A percentile compares a stretch with the other conserved stretches of the same genome.
phyloP scores from a whole-genome alignment of 2,888 invertebrate species.

The Eilema sororculum region DNA sequence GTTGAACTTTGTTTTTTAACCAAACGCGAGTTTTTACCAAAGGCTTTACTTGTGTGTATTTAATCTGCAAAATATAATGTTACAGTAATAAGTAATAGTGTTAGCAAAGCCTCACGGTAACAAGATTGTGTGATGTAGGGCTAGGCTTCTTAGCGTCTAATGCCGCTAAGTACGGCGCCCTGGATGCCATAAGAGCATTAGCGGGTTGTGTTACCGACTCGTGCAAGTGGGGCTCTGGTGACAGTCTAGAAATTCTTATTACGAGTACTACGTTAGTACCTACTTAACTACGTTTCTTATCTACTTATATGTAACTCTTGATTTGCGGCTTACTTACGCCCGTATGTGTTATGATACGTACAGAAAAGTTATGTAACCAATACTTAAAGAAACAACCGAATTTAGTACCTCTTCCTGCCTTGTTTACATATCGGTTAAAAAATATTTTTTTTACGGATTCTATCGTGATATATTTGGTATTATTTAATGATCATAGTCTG shows the following conservation, averaged over 20 bases:
- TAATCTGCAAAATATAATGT: conserved; percentile 50
- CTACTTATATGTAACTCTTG: no score
- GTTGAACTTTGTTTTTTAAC: no score
- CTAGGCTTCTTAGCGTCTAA: conserved; percentile 80
- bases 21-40: neutral
- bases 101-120: conserved; percentile 65
- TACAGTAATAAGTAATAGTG: conserved; percentile 58
- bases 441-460: no score
- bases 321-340: neutral
- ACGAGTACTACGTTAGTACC: neutral
- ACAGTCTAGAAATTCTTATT: conserved; percentile 32
- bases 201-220: conserved; percentile 60
- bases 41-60: conserved; percentile 9
- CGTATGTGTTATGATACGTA: neutral
- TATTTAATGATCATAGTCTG: neutral
- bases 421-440: no score
- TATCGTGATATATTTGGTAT: no score
- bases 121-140: conserved; percentile 75
- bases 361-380: neutral
- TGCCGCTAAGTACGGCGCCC: conserved; percentile 77
- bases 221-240: conserved; percentile 61
- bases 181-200: conserved; percentile 80
- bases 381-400: no score
- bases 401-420: no score
- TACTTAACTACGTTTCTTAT: neutral